Percentiles rank a stretch among this genome's conserved stretches.
Evolutionary conservation across 2,797 vertebrate genomes (phyloP).

Genomic region (Hydrolagus colliei): DNA sequence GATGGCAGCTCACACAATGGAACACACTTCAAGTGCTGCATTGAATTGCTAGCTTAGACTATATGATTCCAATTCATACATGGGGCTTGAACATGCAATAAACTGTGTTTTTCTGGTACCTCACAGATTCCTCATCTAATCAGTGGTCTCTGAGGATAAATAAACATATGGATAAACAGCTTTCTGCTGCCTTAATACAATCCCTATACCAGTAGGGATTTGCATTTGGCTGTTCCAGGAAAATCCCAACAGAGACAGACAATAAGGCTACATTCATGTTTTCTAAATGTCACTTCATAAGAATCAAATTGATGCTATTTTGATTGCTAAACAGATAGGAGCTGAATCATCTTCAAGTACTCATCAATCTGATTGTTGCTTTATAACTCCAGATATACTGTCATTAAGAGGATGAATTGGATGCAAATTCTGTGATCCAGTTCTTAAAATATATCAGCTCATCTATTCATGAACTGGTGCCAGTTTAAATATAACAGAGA

Average conservation of each 20-base stretch:
- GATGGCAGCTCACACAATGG: too few species aligned
- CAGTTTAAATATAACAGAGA: neutral
- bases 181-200: neutral
- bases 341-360: neutral
- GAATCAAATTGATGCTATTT: neutral
- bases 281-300: too few species aligned
- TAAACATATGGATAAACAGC: too few species aligned
- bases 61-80: too few species aligned
- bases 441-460: neutral
- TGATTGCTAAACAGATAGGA: neutral
- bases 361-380: neutral
- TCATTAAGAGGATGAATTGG: neutral
- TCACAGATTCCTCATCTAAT: too few species aligned
- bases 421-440: neutral
- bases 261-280: neutral
- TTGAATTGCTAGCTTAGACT: too few species aligned
- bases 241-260: neutral
- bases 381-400: too few species aligned
- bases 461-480: neutral
- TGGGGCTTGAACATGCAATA: too few species aligned
- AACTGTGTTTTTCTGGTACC: too few species aligned
- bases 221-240: neutral
- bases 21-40: too few species aligned
- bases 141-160: too few species aligned
- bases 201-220: neutral